Conservation (phyloP, 2,797 vertebrate genomes). For the Diplodus puntazzo region DNA sequence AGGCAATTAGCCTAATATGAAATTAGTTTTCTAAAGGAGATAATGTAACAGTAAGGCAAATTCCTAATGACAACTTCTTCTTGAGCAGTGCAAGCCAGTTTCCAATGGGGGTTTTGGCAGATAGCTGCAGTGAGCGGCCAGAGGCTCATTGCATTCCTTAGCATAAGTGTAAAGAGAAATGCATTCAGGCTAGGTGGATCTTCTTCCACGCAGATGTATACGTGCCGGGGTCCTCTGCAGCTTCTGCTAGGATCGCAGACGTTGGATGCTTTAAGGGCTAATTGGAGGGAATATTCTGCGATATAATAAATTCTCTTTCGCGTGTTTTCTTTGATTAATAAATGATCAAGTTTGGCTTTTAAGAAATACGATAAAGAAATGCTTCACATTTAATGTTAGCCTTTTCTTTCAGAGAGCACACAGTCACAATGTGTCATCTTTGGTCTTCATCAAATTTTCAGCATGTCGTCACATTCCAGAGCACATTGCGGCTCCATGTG, state of each 20-base stretch:
- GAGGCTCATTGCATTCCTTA: slow-evolving; percentile 55
- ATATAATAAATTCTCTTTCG: slow-evolving; percentile 69
- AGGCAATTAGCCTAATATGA: slow-evolving; percentile 58
- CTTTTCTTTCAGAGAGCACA: slow-evolving; percentile 28
- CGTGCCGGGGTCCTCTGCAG: slow-evolving; percentile 59
- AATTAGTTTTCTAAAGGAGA: slow-evolving; percentile 52
- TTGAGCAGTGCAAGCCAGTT: slow-evolving; percentile 42
- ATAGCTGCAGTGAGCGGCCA: slow-evolving; percentile 53
- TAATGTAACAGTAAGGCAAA: slow-evolving; percentile 53
- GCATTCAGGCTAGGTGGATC: slow-evolving; percentile 51
- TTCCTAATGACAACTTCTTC: slow-evolving; percentile 48
- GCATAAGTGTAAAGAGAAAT: slow-evolving; percentile 68
- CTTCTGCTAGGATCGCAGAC: slow-evolving; percentile 53
- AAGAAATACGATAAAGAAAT: slow-evolving; percentile 44
- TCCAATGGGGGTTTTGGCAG: slow-evolving; percentile 50
- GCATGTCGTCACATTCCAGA: slow-evolving; percentile 27
- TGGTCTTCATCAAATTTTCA: slow-evolving; percentile 42
- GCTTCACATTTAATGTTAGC: slow-evolving; percentile 11
- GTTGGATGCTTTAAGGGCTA: slow-evolving; percentile 60
- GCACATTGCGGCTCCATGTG: slow-evolving; percentile 10
- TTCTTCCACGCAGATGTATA: slow-evolving; percentile 59
- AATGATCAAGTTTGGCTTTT: slow-evolving; percentile 57
- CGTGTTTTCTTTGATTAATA: slow-evolving; percentile 77
- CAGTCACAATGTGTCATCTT: slow-evolving; percentile 33
- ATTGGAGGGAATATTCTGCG: slow-evolving; percentile 56